phyloP scores from a whole-genome alignment of 1,140 invertebrate species.

The Camponotus floridanus region DNA sequence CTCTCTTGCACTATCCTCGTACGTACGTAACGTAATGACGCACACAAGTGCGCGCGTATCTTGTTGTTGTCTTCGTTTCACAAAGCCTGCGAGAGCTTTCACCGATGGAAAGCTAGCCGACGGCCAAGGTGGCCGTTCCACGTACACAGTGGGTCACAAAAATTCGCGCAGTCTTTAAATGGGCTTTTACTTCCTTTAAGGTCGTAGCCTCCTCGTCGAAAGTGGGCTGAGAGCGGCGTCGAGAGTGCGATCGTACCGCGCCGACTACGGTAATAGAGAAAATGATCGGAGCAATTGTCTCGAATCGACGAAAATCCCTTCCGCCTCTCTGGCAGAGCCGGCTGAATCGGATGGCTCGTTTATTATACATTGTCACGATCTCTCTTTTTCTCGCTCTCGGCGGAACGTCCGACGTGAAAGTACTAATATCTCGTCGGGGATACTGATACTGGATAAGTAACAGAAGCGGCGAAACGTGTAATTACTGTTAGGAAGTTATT shows the following conservation, averaged over 20 bases:
- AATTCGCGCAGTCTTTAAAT: constrained; percentile 72
- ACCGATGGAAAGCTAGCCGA: constrained; percentile 82
- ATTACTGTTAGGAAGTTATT: constrained; percentile 51
- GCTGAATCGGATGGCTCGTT: background rate
- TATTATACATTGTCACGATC: constrained; percentile 42
- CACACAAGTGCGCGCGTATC: background rate
- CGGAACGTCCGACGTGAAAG: constrained; percentile 29
- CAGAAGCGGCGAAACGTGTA: constrained; percentile 53
- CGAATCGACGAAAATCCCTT: constrained; percentile 49
- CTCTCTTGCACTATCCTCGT: constrained; percentile 11
- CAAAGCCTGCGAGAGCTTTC: constrained; percentile 77
- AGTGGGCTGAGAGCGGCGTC: constrained; percentile 67
- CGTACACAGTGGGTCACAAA: constrained; percentile 72
- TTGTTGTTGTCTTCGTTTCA: constrained; percentile 62
- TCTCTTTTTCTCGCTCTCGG: background rate
- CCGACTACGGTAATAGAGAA: constrained; percentile 65
- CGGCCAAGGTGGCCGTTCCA: constrained; percentile 76
- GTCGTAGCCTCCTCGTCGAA: constrained; percentile 67
- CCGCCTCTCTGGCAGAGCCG: constrained; percentile 6
- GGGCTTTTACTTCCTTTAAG: constrained; percentile 74
- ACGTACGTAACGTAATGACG: background rate
- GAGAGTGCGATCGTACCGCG: constrained; percentile 23
- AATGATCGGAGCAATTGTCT: constrained; percentile 67
- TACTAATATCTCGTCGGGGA: constrained; percentile 33
- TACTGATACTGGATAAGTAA: constrained; percentile 32